Evolutionary conservation across 1,140 invertebrate species (phyloP).

Genomic region (Eurosta solidaginis): DNA sequence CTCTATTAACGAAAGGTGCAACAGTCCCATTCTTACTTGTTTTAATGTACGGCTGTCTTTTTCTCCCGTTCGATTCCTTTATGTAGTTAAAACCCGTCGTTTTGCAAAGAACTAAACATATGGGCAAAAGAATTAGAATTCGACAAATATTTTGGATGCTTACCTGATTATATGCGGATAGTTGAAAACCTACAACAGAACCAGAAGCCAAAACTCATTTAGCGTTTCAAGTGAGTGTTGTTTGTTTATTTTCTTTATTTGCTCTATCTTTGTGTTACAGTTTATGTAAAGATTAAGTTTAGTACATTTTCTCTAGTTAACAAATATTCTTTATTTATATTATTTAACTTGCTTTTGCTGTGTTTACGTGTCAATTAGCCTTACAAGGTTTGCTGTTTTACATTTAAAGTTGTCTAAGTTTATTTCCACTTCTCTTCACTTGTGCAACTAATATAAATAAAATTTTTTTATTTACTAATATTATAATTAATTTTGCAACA

Average conservation of each 20-base stretch:
- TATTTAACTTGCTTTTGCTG: background rate
- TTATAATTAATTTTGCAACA: background rate
- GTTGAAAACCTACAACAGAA: background rate
- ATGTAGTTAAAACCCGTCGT: no score
- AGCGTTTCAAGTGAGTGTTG: background rate
- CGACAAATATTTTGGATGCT: no score
- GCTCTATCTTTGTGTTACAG: background rate
- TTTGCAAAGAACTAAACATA: no score
- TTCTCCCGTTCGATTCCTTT: no score
- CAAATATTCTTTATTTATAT: background rate
- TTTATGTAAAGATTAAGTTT: background rate
- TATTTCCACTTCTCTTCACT: no score
- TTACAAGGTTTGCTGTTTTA: background rate
- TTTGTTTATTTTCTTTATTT: background rate
- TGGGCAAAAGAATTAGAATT: no score
- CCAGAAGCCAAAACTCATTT: background rate
- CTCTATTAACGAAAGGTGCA: no score
- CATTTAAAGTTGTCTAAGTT: background rate
- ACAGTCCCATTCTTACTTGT: no score
- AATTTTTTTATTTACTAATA: slow-evolving; percentile 6
- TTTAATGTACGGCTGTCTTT: no score
- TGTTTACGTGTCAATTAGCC: background rate
- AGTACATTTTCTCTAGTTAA: background rate
- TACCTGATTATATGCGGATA: no score
- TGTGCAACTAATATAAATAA: background rate